Percentiles rank a stretch among this genome's conserved stretches.
Evolutionary conservation across 1,140 invertebrate species (phyloP).

Genomic region (Camponotus vicinus): DNA sequence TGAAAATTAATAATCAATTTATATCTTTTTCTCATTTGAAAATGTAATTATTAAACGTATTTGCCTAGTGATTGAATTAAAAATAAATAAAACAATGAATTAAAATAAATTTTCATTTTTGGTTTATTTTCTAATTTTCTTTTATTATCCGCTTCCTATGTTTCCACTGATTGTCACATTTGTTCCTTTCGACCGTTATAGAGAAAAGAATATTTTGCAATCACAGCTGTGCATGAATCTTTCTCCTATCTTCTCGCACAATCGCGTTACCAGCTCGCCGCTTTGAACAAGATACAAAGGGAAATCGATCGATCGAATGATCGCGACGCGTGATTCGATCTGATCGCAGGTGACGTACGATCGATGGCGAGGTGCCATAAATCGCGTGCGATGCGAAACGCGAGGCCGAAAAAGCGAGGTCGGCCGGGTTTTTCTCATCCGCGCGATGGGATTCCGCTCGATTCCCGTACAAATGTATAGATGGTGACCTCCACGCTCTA

Average conservation of each 20-base stretch:
- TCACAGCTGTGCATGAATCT: constrained; percentile 1
- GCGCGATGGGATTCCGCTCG: not conserved
- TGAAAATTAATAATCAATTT: too few species aligned
- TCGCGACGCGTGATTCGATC: not conserved
- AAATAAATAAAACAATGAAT: not conserved
- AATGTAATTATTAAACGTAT: too few species aligned
- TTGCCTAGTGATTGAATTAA: too few species aligned
- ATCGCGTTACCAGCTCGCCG: not conserved
- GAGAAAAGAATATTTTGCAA: not conserved
- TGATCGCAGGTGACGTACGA: not conserved
- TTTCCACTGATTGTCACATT: not conserved
- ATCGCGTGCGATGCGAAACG: constrained; percentile 46
- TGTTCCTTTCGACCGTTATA: not conserved
- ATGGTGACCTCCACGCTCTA: constrained; percentile 60
- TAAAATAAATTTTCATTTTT: not conserved
- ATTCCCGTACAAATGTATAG: not conserved
- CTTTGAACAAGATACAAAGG: constrained; percentile 26
- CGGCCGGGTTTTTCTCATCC: not conserved
- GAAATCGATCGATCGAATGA: constrained; percentile 26
- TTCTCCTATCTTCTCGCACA: constrained; percentile 3
- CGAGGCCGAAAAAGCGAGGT: constrained; percentile 36
- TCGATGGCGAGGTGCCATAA: constrained; percentile 35
- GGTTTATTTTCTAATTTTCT: not conserved
- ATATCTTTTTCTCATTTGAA: too few species aligned
- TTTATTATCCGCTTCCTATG: not conserved